These are phyloP conservation scores for Spea hammondii DNA, from an alignment of 2,797 vertebrate species.

Conservation along the genomic window DNA sequence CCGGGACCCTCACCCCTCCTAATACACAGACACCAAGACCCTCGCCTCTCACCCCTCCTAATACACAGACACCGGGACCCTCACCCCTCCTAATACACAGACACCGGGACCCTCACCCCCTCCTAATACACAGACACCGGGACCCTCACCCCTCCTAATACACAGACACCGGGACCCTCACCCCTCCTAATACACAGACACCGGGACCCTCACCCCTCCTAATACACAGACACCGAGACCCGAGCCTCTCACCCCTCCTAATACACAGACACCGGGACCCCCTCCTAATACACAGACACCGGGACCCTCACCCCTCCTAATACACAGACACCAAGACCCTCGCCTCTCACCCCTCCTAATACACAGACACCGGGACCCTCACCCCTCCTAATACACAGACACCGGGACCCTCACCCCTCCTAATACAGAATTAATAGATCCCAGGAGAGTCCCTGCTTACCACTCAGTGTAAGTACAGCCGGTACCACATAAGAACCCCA, in stretches of 20 bases:
- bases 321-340: no score
- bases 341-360: no score
- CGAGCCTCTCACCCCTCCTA: neutral
- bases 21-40: slow-evolving; percentile 1
- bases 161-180: neutral
- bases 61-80: slow-evolving; percentile 9
- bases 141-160: neutral
- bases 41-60: neutral
- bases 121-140: slow-evolving; percentile 10
- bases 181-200: slow-evolving; percentile 4
- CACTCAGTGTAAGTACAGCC: no score
- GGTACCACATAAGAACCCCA: no score
- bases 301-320: no score
- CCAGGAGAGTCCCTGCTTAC: no score
- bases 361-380: no score
- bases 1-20: neutral
- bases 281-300: no score
- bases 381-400: no score
- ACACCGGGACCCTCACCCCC: neutral
- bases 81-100: neutral
- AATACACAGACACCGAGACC: neutral
- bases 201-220: neutral
- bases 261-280: neutral
- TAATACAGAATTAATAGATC: neutral
- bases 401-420: neutral